Evolutionary conservation across 1,140 invertebrate species (phyloP), one percentile per base, ranked within the genome.

Genomic region (Prorops nasuta): DNA sequence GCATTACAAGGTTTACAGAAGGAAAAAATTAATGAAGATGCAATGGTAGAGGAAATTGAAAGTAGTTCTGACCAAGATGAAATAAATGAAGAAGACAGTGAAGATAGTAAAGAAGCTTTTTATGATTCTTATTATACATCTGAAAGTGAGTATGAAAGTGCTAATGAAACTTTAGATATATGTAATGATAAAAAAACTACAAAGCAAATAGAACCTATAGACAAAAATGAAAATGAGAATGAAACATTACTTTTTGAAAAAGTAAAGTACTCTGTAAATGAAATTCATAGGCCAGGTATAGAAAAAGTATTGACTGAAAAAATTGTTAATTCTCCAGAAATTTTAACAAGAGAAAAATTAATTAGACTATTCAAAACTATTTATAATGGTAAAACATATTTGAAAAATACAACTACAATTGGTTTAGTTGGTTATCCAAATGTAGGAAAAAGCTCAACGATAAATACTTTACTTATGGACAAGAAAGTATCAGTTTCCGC

Each of bases 371-470:
- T 96, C 24, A 85, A 82, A 61, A 79, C 68, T 15, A 76, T 91
- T 28, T 84, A 87, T 61, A 72, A 58, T 50, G 79, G 72, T 3
- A 60, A 71, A 45, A 87, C 82, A 52, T 79, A 82, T 54, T 83
- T 75, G 2, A 69, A 79, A 35, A 78, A 72, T 34, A 66, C 86
- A 10, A 83, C 86, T 1, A 94, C 91, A 24, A 84, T 98, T 54
- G 95, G 95, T 34, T 82, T 98, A 73, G 94, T 98, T 58, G 97
- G 98, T 0, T 99, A 99, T 81, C 97, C 97, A 1, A 99, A 99
- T 83, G 98, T 99, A 24, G 98, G 98, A 12, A 99, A 99, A 80
- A 98, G 95, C 79, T 98, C 96, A 37, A 98, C 96, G 3, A 97
- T 99, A 28, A 99, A 99, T 83, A 83, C 92, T 3, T 74, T 99